Percentiles rank a stretch among this genome's conserved stretches.
Conservation (phyloP, 2,113 vertebrate species). For the Tragulus kanchil region DNA sequence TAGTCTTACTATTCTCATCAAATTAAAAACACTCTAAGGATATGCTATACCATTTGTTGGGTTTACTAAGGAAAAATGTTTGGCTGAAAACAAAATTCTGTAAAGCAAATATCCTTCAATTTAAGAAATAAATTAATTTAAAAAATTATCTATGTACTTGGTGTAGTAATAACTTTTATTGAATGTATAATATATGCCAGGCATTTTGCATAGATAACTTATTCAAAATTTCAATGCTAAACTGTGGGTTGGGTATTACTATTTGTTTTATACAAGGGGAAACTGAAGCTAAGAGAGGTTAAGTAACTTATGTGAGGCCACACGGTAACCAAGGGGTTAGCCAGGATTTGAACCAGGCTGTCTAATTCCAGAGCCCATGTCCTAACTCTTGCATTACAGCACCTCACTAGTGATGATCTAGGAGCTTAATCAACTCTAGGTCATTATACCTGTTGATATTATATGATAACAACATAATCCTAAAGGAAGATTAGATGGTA, state of each 20-base stretch:
- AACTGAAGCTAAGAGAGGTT: background rate
- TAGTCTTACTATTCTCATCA: conserved; percentile 16
- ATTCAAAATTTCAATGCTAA: background rate
- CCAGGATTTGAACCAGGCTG: background rate
- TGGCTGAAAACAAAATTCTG: no score
- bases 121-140: no score
- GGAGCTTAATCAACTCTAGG: background rate
- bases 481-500: background rate
- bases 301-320: background rate
- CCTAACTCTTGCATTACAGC: background rate
- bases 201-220: background rate
- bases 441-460: background rate
- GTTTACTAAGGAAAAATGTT: background rate
- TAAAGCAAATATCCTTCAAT: no score
- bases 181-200: background rate
- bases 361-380: background rate
- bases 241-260: background rate
- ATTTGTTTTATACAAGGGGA: conserved; percentile 2
- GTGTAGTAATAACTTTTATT: background rate
- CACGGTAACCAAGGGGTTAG: background rate
- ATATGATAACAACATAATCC: background rate
- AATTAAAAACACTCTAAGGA: conserved; percentile 12
- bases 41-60: background rate
- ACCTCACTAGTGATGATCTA: background rate
- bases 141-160: background rate